A percentile compares a stretch with the other conserved stretches of the same genome.
Evolutionary conservation across 1,140 invertebrate genomes (phyloP).

Genomic region (Lasaia peninsularis): DNA sequence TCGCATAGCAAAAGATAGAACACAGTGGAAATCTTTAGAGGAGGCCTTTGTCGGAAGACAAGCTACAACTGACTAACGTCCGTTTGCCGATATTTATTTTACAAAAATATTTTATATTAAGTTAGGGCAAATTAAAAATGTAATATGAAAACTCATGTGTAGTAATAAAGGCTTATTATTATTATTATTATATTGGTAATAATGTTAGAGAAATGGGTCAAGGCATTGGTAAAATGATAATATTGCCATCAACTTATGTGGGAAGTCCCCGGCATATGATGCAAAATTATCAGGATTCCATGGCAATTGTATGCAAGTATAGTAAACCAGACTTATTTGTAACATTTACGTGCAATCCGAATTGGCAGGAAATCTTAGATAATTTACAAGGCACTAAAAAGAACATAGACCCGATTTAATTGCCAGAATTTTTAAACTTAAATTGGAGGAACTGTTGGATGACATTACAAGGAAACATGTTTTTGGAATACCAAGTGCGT

Average conservation of each 20-base stretch:
- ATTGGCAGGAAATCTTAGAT: slow-evolving; percentile 12
- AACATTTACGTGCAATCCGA: slow-evolving; percentile 13
- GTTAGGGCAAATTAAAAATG: too few relatives aligned
- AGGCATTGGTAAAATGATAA: slow-evolving; percentile 3
- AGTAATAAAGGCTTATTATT: too few relatives aligned
- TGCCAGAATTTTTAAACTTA: neutral
- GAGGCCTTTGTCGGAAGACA: too few relatives aligned
- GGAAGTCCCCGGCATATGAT: slow-evolving; percentile 11
- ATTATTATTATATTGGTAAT: too few relatives aligned
- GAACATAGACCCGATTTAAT: neutral
- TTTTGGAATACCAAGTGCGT: slow-evolving; percentile 11
- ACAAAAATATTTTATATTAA: too few relatives aligned
- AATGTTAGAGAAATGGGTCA: slow-evolving; percentile 9
- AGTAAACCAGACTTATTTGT: slow-evolving; percentile 6
- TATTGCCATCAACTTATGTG: slow-evolving; percentile 10
- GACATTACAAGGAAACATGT: slow-evolving; percentile 9
- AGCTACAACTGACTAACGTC: too few relatives aligned
- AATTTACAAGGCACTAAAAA: neutral
- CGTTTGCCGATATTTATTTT: too few relatives aligned
- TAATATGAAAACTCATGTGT: too few relatives aligned
- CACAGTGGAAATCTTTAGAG: too few relatives aligned
- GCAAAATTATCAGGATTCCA: slow-evolving; percentile 12
- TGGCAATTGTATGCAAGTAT: slow-evolving; percentile 3
- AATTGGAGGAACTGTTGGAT: slow-evolving; percentile 6
- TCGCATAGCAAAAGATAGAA: too few relatives aligned